phyloP scores from a whole-genome alignment of 1,140 invertebrate genomes.

The Myzus persicae region DNA sequence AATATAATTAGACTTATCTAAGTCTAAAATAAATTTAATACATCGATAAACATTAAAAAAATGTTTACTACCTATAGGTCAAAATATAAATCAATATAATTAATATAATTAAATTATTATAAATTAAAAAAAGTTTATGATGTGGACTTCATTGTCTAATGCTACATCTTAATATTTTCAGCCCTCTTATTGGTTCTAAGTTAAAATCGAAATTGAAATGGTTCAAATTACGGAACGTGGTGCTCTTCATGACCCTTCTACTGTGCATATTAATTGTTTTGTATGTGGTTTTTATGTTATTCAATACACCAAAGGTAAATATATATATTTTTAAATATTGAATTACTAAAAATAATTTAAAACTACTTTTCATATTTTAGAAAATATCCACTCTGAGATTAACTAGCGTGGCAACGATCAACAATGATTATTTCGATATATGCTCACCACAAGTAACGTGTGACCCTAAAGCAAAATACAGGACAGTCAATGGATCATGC shows the following conservation, averaged over 20 bases:
- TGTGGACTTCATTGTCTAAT: not conserved
- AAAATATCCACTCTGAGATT: not conserved
- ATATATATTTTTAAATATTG: not conserved
- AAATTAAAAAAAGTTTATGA: not conserved
- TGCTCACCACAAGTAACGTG: not conserved
- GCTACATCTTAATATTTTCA: not conserved
- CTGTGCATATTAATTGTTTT: not conserved
- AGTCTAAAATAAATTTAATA: not conserved
- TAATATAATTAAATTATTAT: not conserved
- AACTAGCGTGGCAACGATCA: not conserved
- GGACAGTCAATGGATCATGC: constrained; percentile 80
- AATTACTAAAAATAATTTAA: not conserved
- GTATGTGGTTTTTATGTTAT: not conserved
- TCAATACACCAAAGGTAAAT: not conserved
- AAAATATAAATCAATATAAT: not conserved
- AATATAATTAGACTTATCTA: not conserved
- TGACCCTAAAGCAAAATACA: constrained; percentile 66
- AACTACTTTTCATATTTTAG: not conserved
- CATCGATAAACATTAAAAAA: not conserved
- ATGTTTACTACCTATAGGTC: not conserved
- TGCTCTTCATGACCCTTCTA: not conserved
- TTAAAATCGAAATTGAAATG: not conserved
- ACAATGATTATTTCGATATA: constrained; percentile 26
- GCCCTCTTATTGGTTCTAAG: not conserved
- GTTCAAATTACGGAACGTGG: not conserved